A percentile compares a stretch with the other conserved stretches of the same genome.
Conservation (phyloP, 1,140 invertebrate genomes). For the Lordiphosa stackelbergi region DNA sequence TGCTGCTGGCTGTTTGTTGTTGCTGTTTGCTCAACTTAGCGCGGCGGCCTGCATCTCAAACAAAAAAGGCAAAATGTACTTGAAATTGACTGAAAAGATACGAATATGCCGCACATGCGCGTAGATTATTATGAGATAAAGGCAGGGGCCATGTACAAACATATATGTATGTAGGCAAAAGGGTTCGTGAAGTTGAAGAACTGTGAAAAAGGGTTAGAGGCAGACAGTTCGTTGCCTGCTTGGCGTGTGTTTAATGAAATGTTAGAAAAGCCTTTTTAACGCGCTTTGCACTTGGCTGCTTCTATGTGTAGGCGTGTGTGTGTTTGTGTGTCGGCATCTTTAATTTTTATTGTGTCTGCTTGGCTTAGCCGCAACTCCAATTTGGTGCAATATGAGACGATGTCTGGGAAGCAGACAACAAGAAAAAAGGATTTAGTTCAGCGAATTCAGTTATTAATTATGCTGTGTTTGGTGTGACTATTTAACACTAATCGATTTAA, state of each 20-base stretch:
- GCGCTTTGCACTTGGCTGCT: not conserved
- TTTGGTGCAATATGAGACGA: constrained; percentile 36
- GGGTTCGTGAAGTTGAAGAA: not conserved
- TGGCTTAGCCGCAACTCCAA: constrained; percentile 31
- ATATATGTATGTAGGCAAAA: no score
- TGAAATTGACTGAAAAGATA: constrained; percentile 71
- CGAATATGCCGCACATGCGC: constrained; percentile 68
- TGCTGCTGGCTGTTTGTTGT: constrained; percentile 27
- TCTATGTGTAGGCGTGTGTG: constrained; percentile 1
- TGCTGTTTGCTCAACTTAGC: constrained; percentile 45
- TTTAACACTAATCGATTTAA: constrained; percentile 15
- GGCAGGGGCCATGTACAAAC: constrained; percentile 21
- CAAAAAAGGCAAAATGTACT: constrained; percentile 59
- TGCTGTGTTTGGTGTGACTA: constrained; percentile 10
- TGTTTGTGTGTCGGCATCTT: constrained; percentile 25
- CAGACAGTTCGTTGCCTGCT: constrained; percentile 33
- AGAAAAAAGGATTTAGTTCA: constrained; percentile 10
- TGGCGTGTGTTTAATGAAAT: constrained; percentile 40
- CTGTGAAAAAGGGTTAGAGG: constrained; percentile 33
- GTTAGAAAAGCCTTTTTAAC: constrained; percentile 50
- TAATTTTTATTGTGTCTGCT: constrained; percentile 44
- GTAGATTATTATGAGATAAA: constrained; percentile 72
- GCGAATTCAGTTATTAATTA: constrained; percentile 6
- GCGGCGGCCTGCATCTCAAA: constrained; percentile 28
- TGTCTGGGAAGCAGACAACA: not conserved